phyloP scores from a whole-genome alignment of 2,797 vertebrate genomes.

The Anguilla marmorata region DNA sequence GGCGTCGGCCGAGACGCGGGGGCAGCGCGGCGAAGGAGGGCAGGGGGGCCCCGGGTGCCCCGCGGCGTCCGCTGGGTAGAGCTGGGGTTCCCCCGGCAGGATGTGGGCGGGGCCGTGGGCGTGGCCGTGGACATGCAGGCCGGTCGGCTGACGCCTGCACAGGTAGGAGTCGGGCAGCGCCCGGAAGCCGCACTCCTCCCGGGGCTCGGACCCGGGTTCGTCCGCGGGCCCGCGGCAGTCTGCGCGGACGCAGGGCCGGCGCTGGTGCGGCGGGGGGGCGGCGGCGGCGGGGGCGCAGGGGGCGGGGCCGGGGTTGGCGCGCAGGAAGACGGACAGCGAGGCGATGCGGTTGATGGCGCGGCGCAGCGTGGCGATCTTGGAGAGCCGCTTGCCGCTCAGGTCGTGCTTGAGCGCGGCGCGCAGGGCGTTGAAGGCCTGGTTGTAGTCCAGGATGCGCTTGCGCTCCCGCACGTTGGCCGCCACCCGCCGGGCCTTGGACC shows the following conservation, averaged over 20 bases:
- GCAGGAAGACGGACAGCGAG: conserved; percentile 83
- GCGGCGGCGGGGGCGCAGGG: conserved; percentile 57
- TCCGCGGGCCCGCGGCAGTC: conserved; percentile 60
- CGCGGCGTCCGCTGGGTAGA: conserved; percentile 61
- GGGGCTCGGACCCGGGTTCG: conserved; percentile 34
- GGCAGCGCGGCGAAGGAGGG: conserved; percentile 71
- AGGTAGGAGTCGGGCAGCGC: conserved; percentile 53
- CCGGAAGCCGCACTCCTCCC: conserved; percentile 38
- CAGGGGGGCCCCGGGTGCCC: conserved; percentile 53
- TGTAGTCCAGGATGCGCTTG: conserved; percentile 96
- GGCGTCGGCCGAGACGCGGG: conserved; percentile 66
- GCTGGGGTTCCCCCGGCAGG: conserved; percentile 55
- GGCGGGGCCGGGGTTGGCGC: conserved; percentile 55
- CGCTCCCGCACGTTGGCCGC: conserved; percentile 93
- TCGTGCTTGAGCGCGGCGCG: conserved; percentile 86
- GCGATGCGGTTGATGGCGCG: conserved; percentile 85
- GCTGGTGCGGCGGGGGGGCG: conserved; percentile 57
- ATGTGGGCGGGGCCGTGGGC: conserved; percentile 51
- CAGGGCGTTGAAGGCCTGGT: conserved; percentile 93
- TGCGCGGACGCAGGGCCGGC: conserved; percentile 62
- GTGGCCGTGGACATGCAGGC: conserved; percentile 43
- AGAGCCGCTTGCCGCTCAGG: conserved; percentile 88
- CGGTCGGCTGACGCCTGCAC: conserved; percentile 60
- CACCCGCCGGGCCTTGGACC: conserved; percentile 86
- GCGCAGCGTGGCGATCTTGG: conserved; percentile 93